A percentile compares a stretch with the other conserved stretches of the same genome.
These are phyloP conservation scores for Diuraphis noxia DNA, from an alignment of 1,140 invertebrate species.

Conservation along the genomic window DNA sequence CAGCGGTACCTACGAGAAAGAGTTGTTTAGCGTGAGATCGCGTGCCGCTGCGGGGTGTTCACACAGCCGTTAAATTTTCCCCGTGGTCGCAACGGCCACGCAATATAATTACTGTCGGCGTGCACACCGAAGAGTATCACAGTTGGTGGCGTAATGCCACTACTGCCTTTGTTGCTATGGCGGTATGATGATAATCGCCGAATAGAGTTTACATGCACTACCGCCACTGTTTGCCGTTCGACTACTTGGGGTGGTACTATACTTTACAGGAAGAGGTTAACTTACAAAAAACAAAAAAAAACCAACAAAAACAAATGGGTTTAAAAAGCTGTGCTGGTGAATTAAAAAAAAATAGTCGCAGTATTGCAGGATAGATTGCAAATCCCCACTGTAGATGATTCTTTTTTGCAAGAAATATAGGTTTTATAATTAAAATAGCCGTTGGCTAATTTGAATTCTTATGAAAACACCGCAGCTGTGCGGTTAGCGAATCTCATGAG, in stretches of 20 bases:
- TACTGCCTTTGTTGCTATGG: not conserved
- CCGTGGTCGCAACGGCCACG: slow-evolving; percentile 9
- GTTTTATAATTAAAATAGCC: slow-evolving; percentile 26
- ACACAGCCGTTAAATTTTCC: slow-evolving; percentile 38
- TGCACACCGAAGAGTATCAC: slow-evolving; percentile 28
- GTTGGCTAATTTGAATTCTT: not conserved
- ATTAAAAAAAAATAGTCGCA: not conserved
- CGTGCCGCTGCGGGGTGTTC: slow-evolving; percentile 39
- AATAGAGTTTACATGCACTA: not conserved
- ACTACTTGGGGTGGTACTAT: not conserved
- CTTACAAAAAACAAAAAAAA: not conserved
- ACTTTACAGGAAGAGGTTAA: not conserved
- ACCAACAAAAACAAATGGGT: not conserved
- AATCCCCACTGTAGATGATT: not conserved
- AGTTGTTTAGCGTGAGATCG: slow-evolving; percentile 28
- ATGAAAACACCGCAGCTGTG: not conserved
- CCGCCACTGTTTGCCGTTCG: not conserved
- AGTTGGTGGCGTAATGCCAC: slow-evolving; percentile 30
- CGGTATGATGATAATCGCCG: slow-evolving; percentile 20
- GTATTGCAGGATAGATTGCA: not conserved
- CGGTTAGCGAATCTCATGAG: not conserved
- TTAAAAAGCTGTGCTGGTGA: not conserved
- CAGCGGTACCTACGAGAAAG: slow-evolving; percentile 1
- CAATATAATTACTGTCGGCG: slow-evolving; percentile 39
- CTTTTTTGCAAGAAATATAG: not conserved